A percentile compares a stretch with the other conserved stretches of the same genome.
These are phyloP conservation scores for Ennomos quercinarius DNA, from an alignment of 2,888 invertebrate species.

Conservation along the genomic window DNA sequence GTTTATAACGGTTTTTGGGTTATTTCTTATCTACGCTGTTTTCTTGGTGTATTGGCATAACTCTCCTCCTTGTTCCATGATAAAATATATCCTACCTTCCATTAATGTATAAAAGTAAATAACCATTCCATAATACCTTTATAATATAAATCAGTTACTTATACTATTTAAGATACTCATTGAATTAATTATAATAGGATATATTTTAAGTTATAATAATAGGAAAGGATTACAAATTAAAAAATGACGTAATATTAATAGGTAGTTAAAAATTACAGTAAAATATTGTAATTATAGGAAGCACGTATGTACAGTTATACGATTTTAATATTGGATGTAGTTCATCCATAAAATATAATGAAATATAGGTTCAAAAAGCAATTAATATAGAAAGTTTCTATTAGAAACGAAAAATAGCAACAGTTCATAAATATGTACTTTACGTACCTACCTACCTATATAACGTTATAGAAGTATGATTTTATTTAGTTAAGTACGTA, in stretches of 20 bases:
- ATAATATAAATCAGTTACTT: conserved; percentile 2
- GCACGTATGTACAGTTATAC: conserved; percentile 27
- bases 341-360: neutral
- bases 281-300: conserved; percentile 21
- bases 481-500: too few relatives aligned
- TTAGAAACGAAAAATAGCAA: too few relatives aligned
- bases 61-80: too few relatives aligned
- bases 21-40: too few relatives aligned
- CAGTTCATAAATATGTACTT: too few relatives aligned
- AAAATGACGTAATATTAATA: conserved; percentile 40
- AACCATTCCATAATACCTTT: conserved; percentile 3
- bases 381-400: too few relatives aligned
- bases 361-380: too few relatives aligned
- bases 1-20: too few relatives aligned
- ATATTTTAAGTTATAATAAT: conserved; percentile 17
- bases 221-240: conserved; percentile 28
- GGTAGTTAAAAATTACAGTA: conserved; percentile 22
- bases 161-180: conserved; percentile 13
- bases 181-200: conserved; percentile 17
- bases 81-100: conserved; percentile 23
- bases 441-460: too few relatives aligned
- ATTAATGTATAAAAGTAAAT: conserved; percentile 9
- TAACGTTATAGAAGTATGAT: too few relatives aligned
- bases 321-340: conserved; percentile 1
- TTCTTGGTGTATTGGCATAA: too few relatives aligned